These are phyloP conservation scores for Sphenodon punctatus DNA, from an alignment of 2,797 vertebrate species.

Conservation along the genomic window DNA sequence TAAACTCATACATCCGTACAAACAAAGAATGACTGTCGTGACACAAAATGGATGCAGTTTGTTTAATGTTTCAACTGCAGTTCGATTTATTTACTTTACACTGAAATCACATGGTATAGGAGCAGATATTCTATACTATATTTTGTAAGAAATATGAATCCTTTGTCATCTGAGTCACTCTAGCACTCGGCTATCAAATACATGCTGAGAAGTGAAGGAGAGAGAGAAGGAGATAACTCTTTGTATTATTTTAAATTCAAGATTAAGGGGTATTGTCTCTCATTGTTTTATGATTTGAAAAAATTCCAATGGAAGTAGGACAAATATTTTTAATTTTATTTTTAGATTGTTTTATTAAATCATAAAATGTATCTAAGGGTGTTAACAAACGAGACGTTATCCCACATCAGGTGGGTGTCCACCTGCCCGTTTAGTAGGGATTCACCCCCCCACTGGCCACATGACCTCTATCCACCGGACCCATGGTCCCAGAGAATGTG, in stretches of 20 bases:
- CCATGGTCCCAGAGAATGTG: too few relatives aligned
- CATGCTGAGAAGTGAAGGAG: background rate
- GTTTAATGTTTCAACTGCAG: background rate
- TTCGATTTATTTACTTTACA: background rate
- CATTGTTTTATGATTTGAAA: too few relatives aligned
- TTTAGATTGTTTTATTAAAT: too few relatives aligned
- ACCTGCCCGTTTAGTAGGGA: too few relatives aligned
- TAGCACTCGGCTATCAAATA: background rate
- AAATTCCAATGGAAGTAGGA: too few relatives aligned
- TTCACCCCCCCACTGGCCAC: too few relatives aligned
- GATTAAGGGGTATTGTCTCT: too few relatives aligned
- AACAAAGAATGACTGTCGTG: background rate
- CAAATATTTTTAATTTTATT: too few relatives aligned
- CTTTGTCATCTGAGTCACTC: background rate
- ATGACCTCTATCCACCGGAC: too few relatives aligned
- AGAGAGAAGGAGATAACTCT: background rate
- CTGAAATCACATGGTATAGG: background rate
- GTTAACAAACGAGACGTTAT: too few relatives aligned
- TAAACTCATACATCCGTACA: background rate
- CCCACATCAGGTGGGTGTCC: too few relatives aligned
- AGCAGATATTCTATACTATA: background rate
- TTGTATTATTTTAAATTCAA: background rate
- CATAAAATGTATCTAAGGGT: too few relatives aligned
- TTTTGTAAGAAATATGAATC: background rate
- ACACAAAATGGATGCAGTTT: background rate